These are phyloP conservation scores for Bungarus multicinctus DNA, from an alignment of 2,113 vertebrate genomes.

Conservation along the genomic window DNA sequence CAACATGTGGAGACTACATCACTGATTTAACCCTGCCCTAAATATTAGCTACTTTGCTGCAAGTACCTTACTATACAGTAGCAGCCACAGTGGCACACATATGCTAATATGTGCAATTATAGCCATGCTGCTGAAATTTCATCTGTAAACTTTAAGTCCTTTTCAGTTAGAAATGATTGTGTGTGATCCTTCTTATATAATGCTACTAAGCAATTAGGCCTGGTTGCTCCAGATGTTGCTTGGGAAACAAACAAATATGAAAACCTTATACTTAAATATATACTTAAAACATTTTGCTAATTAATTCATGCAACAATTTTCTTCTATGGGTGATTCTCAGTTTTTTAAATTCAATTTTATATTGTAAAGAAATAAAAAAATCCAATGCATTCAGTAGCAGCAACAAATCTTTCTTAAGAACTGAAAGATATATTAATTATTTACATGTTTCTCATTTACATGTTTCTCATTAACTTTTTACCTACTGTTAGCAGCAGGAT, in stretches of 20 bases:
- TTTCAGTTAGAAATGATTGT: not conserved
- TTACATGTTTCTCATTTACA: slow-evolving; percentile 43
- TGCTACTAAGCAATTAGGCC: not conserved
- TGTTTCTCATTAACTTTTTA: slow-evolving; percentile 65
- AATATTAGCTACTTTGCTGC: not conserved
- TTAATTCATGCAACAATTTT: slow-evolving; percentile 29
- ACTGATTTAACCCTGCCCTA: not conserved
- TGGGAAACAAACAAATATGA: not conserved
- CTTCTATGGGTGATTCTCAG: slow-evolving; percentile 15
- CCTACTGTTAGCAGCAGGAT: slow-evolving; percentile 54
- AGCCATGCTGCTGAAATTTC: not conserved
- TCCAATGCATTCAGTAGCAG: slow-evolving; percentile 37
- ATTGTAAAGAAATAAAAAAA: slow-evolving; percentile 40
- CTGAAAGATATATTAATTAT: slow-evolving; percentile 62
- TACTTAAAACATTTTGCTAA: slow-evolving; percentile 20
- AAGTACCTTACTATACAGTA: not conserved
- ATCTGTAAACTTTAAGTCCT: not conserved
- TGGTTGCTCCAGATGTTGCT: slow-evolving; percentile 13
- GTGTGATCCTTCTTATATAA: not conserved
- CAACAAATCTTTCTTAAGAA: slow-evolving; percentile 48
- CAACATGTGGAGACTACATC: not conserved
- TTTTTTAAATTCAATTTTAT: not conserved
- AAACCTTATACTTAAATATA: not conserved
- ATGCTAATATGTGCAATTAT: not conserved
- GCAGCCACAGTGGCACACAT: not conserved